These are phyloP conservation scores for Nemopilema nomurai DNA, from an alignment of 30 jellyfish, hydroid and myxozoan genomes.

Conservation along the genomic window DNA sequence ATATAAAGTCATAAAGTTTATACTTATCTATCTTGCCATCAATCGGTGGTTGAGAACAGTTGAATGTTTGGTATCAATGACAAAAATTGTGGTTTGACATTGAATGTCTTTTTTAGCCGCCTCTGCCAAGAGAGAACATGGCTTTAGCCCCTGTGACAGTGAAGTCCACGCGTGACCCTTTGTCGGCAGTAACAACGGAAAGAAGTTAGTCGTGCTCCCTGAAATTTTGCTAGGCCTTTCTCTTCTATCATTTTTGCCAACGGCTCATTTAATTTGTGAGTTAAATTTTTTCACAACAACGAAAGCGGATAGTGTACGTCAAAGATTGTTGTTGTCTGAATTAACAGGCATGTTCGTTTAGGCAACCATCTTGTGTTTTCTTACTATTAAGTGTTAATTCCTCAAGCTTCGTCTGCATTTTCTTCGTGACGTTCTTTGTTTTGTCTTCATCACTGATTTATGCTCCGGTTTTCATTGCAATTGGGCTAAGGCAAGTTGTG, in stretches of 20 bases:
- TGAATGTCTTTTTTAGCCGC: constrained; percentile 30
- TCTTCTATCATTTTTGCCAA: background rate
- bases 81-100: too few relatives aligned
- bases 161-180: constrained; percentile 46
- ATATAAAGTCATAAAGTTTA: too few relatives aligned
- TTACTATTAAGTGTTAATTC: too few relatives aligned
- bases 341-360: too few relatives aligned
- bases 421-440: background rate
- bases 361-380: too few relatives aligned
- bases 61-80: too few relatives aligned
- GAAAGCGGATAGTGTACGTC: too few relatives aligned
- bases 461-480: background rate
- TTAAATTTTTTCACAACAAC: background rate
- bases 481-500: background rate
- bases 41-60: too few relatives aligned
- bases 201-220: constrained; percentile 54
- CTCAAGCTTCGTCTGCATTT: background rate
- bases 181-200: constrained; percentile 54
- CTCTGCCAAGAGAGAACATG: constrained; percentile 45
- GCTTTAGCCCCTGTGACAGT: constrained; percentile 47
- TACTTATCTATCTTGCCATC: too few relatives aligned
- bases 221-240: background rate
- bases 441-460: background rate
- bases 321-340: too few relatives aligned
- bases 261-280: background rate